Base-by-base conservation (phyloP, 1,140 invertebrate species). In the Kradibia gibbosae region DNA sequence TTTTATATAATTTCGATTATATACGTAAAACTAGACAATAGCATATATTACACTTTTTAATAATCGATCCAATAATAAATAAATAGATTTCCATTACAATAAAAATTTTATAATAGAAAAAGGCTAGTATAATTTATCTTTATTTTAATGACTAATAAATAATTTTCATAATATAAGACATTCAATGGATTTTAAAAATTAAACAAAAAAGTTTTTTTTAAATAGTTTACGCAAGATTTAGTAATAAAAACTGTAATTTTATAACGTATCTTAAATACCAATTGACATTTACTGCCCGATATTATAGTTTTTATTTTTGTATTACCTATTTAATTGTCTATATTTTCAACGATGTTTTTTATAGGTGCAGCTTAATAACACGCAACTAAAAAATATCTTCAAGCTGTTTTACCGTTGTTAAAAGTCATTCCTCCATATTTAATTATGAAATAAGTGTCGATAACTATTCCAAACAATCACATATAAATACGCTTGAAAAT, bases 401-500 rank as follows among this genome's bases (percentile, higher is more conserved):
- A 25, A 42, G 13, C 42, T 48, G 45, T 1, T 42, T 28, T 72
- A 50, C 25, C n/a, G 25, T 72, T 45, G 42, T 50, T 50, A 72
- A 50, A 72, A 50, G 4, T 72, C 25, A 50, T 72, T 45, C 25
- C 42, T 50, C 25, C 13, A 13, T 50, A 72, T 50, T 48, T 72
- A 10, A 72, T 45, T 62, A 39, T 20, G 55, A 77, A 65, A 65
- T 28, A 48, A 39, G 34, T 42, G 57, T 48, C 36, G 53, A 76
- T 76, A 60, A 76, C 36, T 60, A 57, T 57, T 25, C 42, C 48
- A 77, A 31, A 20, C 55, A 65, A 77, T 65, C 57, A 31, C 50
- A 48, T 39, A 42, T 65, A 77, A 77, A 77, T 77, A 77, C 22
- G 22, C 15, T 25, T 10, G 57, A 28, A 77, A 34, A 65, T 62